These are phyloP conservation scores for Acanthornis magna DNA, from an alignment of 2,797 vertebrate genomes.

Conservation along the genomic window DNA sequence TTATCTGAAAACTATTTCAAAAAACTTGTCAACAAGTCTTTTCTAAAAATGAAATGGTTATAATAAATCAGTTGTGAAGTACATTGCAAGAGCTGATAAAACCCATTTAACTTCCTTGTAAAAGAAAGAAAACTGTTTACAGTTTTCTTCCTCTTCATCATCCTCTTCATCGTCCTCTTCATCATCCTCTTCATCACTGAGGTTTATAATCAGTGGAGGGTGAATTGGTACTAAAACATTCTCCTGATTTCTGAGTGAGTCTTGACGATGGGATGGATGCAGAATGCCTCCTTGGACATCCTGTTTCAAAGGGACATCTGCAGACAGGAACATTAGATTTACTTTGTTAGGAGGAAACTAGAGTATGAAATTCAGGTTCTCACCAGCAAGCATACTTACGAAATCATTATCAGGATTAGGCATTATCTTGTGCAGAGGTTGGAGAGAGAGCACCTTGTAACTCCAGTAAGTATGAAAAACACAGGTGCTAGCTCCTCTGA, in stretches of 20 bases:
- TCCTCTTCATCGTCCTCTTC: slow-evolving; percentile 58
- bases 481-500: neutral
- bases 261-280: slow-evolving; percentile 25
- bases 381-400: neutral
- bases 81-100: neutral
- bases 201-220: slow-evolving; percentile 70
- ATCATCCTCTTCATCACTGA: slow-evolving; percentile 67
- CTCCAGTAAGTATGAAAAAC: neutral
- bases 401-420: neutral
- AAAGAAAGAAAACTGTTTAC: slow-evolving; percentile 42
- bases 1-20: neutral
- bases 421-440: neutral
- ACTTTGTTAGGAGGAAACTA: neutral
- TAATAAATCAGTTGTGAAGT: neutral
- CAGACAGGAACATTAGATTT: neutral
- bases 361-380: neutral
- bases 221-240: slow-evolving; percentile 63
- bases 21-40: neutral
- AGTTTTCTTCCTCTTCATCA: slow-evolving; percentile 12
- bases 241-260: slow-evolving; percentile 51
- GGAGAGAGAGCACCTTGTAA: neutral
- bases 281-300: slow-evolving; percentile 57
- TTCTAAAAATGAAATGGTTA: neutral
- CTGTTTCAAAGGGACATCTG: slow-evolving; percentile 59
- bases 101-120: neutral